A percentile compares a stretch with the other conserved stretches of the same genome.
Conservation (phyloP, 2,797 vertebrate genomes). For the Thripadectes ignobilis region DNA sequence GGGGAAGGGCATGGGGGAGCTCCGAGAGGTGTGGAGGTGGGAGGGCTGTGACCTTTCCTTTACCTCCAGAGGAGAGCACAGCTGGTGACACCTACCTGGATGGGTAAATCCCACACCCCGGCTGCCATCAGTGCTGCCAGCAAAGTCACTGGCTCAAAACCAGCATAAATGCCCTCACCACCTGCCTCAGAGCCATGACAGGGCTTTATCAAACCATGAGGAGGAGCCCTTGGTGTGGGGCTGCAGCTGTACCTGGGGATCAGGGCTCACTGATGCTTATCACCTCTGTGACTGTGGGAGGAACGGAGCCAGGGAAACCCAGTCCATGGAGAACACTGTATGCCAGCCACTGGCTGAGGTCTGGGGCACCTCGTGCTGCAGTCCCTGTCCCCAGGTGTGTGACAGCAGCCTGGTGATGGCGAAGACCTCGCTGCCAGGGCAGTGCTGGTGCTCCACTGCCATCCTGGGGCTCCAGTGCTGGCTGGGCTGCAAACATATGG, state of each 20-base stretch:
- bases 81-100: constrained; percentile 42
- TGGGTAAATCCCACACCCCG: constrained; percentile 20
- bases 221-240: fast-evolving
- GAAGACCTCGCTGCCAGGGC: not conserved
- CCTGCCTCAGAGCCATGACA: not conserved
- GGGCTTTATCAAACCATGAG: not conserved
- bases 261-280: not conserved
- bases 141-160: constrained; percentile 33
- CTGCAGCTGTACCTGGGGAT: fast-evolving
- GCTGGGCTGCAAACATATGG: fast-evolving
- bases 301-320: not conserved
- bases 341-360: not conserved
- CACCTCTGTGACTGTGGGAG: fast-evolving
- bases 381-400: not conserved
- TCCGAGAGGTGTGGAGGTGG: not conserved
- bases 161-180: not conserved
- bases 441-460: not conserved
- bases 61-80: constrained; percentile 50
- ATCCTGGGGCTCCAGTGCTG: not conserved
- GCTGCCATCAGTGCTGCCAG: not conserved
- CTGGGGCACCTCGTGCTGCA: not conserved
- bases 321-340: fast-evolving
- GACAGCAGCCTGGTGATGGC: not conserved
- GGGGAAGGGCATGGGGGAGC: not conserved
- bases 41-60: constrained; percentile 52